These are phyloP conservation scores for Lasioglossum oenotherae DNA, from an alignment of 2,888 invertebrate genomes.

Conservation along the genomic window DNA sequence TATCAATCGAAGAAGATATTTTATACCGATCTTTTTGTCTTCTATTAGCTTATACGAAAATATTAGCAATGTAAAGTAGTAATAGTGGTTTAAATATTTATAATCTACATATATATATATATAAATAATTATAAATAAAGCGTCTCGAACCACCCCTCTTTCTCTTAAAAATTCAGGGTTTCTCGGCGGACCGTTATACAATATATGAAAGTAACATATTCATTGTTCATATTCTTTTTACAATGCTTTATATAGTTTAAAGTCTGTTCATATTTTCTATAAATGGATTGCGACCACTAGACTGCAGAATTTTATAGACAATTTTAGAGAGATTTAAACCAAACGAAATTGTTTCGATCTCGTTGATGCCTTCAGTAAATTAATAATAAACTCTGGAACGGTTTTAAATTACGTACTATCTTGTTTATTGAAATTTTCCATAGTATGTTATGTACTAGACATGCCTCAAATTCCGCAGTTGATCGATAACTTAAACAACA, in stretches of 20 bases:
- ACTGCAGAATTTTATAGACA: not conserved
- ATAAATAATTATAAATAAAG: not conserved
- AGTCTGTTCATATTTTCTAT: not conserved
- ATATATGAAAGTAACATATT: not conserved
- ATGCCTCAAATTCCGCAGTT: not conserved
- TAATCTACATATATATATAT: not conserved
- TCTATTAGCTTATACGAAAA: not conserved
- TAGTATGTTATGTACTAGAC: not conserved
- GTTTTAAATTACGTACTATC: not conserved
- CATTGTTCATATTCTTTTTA: not conserved
- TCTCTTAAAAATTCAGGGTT: not conserved
- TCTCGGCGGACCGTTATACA: not conserved
- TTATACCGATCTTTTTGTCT: not conserved
- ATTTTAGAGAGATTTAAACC: not conserved
- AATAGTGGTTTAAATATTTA: not conserved
- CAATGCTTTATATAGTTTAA: not conserved
- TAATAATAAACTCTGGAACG: not conserved
- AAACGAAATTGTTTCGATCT: not conserved
- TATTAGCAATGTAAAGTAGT: not conserved
- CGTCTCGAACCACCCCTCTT: not conserved
- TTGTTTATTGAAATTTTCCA: not conserved
- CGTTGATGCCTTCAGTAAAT: not conserved
- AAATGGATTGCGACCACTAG: not conserved
- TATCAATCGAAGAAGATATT: not conserved
- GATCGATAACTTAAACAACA: not conserved